Evolutionary conservation across 2,888 invertebrate species (phyloP), one percentile per base, ranked within the genome.

Genomic region (Criorhina ranunculi): DNA sequence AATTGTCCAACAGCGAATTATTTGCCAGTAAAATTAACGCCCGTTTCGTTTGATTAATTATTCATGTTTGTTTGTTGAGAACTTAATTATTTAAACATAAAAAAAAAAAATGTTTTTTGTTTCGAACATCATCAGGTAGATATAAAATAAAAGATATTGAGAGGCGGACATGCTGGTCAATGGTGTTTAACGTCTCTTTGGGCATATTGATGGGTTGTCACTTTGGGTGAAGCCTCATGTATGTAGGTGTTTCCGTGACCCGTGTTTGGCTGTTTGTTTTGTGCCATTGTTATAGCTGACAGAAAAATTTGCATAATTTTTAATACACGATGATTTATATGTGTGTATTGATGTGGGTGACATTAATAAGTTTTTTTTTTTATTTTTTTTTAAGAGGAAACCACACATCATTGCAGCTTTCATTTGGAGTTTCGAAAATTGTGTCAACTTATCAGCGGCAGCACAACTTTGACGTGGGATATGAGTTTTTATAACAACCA

Each of bases 31-130:
- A 66, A 37, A 77, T 70, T 78, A 72, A 82, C 77, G 72, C 59
- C 33, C 44, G 69, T 59, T n/a, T 53, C 59, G 40, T 62, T 77
- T 83, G 76, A 81, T 83, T 67, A 78, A 78, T 83, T 78, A 73
- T 53, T 66, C 53, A 2, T 44, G 64, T 69, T 53, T 35, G 59
- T 51, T 37, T 46, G 8, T 67, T 24, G 49, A 62, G 40, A n/a
- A 59, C 60, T 67, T 67, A 75, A 75, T 75, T 72, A 53, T 51
- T 67, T n/a, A 11, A 12, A 5, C 11, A 35, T 24, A 49, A 40
- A 60, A 40, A 24, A 24, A 24, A 24, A 1, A 24, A 24, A 4
- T 3, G 24, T 24, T 24, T 24, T 24, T 24, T 24, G n/a, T n/a
- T n/a, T n/a, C n/a, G n/a, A n/a, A n/a, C n/a, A n/a, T n/a, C 35